Base-by-base conservation (phyloP, 35 echinoderm and acorn worm genomes). In the Antedon bifida region DNA sequence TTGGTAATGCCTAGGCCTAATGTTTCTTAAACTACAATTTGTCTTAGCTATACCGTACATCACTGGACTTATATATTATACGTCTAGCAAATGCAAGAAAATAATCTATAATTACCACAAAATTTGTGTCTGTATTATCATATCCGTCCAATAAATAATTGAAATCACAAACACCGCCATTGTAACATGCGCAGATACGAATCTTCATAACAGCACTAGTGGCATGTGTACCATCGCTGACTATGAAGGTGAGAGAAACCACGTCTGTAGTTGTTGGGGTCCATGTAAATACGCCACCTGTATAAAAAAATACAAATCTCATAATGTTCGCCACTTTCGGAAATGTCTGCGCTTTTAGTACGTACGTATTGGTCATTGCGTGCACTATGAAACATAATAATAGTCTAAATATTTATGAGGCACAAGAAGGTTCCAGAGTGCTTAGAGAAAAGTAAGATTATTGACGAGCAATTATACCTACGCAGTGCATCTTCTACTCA, bases 231-330 rank as follows among this genome's bases (percentile, higher is more conserved):
- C 89, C 89, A 34, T 96, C 93, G 31, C 83, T 83, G 13, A 86
- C 93, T 17, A 84, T 29, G 45, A 91, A 88, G 16, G 82, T 75
- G n/a, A 96, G 26, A 8, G 46, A 77, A 16, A 96, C 93, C 23
- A 39, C 34, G 34, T 88, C 87, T 28, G 34, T 39, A 34, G 34
- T 86, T 12, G 31, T 11, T 76, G 93, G 93, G 4, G 86, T 91
- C 93, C 93, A 96, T 0, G 46, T 39, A 74, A 96, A 88, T 46
- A 80, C 78, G 14, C 84, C 92, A 83, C 33, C 92, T 96, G 79
- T 51, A 80, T 36, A 84, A 19, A 33, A 78, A 81, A 35, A 87
- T 11, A 39, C 32, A 28, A 83, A 9, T 36, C 9, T 34, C 30
- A 81, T n/a, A n/a, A n/a, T n/a, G n/a, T n/a, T n/a, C n/a, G n/a